Percentiles rank a stretch among this genome's conserved stretches.
Conservation (phyloP, 2,888 invertebrate species). For the Thecocarcelia acutangulata region DNA sequence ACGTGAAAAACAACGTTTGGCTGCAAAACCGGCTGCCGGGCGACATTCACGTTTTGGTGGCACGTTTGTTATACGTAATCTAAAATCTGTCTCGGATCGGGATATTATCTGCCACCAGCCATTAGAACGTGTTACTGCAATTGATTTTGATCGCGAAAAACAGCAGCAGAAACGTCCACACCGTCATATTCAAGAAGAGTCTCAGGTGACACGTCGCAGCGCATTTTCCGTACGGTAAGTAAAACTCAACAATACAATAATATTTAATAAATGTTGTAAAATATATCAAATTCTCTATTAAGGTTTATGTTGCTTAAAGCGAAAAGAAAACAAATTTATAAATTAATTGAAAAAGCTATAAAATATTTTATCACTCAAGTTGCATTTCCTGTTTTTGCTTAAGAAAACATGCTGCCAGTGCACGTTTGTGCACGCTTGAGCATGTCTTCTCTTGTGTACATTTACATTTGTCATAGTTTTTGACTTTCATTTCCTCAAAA, state of each 20-base stretch:
- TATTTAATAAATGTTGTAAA: no score
- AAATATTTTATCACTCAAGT: constrained; percentile 1
- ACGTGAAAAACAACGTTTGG: constrained; percentile 84
- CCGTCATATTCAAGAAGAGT: constrained; percentile 86
- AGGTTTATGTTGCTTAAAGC: no score
- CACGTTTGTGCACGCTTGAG: constrained; percentile 1
- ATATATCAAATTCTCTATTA: no score
- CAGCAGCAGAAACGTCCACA: constrained; percentile 89
- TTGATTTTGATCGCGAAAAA: constrained; percentile 91
- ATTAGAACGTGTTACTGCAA: constrained; percentile 87
- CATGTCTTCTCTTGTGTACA: neutral
- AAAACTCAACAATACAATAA: no score
- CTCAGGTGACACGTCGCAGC: constrained; percentile 87
- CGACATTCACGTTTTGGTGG: constrained; percentile 96
- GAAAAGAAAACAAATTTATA: no score
- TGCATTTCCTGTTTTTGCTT: constrained; percentile 32
- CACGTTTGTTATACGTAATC: constrained; percentile 94
- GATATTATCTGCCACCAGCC: constrained; percentile 95
- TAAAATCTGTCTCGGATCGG: constrained; percentile 95
- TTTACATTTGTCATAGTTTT: constrained; percentile 26
- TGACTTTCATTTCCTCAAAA: constrained; percentile 33
- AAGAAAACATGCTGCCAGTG: neutral
- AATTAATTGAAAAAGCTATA: neutral
- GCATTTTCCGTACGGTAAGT: constrained; percentile 90
- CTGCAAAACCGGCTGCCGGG: constrained; percentile 77